Conservation (phyloP, 2,888 invertebrate species). For the Lasioglossum morio region DNA sequence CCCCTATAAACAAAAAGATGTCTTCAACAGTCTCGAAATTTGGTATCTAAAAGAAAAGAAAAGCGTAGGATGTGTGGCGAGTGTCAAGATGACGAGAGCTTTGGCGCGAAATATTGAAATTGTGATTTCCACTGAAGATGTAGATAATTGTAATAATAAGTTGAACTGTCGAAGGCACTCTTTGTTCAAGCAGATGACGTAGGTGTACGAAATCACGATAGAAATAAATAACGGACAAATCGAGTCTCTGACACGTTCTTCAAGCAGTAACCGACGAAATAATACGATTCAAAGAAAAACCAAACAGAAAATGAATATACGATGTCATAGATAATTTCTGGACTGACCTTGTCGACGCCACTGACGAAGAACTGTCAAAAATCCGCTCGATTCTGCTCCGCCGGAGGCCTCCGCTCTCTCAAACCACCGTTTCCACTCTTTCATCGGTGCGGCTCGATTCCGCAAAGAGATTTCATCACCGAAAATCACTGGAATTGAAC, state of each 20-base stretch:
- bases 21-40: neutral
- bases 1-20: neutral
- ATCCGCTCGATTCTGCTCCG: constrained; percentile 71
- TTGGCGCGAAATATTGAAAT: neutral
- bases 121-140: neutral
- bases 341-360: constrained; percentile 80
- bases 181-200: neutral
- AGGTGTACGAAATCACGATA: neutral
- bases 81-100: too few relatives aligned
- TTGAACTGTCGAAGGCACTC: neutral
- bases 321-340: constrained; percentile 23
- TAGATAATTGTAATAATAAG: neutral
- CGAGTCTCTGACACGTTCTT: constrained; percentile 46
- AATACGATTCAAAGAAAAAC: neutral
- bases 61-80: neutral
- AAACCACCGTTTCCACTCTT: constrained; percentile 45
- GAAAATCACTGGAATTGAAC: constrained; percentile 62
- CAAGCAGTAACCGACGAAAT: constrained; percentile 28
- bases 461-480: constrained; percentile 44
- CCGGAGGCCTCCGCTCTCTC: constrained; percentile 64
- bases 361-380: constrained; percentile 74
- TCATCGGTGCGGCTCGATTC: constrained; percentile 36
- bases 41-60: neutral
- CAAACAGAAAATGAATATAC: neutral
- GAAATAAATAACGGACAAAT: constrained; percentile 34